phyloP scores from a whole-genome alignment of 2,113 vertebrate genomes.

The Zosterops pallidus region DNA sequence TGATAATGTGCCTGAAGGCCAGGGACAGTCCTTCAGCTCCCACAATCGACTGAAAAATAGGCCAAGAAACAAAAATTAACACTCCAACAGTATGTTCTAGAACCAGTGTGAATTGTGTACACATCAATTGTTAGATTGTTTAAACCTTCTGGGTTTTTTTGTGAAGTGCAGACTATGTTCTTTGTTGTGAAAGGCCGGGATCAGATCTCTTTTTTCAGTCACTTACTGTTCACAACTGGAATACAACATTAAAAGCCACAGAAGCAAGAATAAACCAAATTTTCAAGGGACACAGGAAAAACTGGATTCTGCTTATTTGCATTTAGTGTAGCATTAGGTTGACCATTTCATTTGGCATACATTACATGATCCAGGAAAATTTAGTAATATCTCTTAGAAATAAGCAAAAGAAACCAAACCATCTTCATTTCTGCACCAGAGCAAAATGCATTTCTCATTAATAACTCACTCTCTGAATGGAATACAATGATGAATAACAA shows the following conservation, averaged over 20 bases:
- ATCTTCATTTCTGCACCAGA: not conserved
- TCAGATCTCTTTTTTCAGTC: not conserved
- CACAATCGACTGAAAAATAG: constrained; percentile 83
- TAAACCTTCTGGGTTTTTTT: not conserved
- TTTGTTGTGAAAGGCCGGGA: not conserved
- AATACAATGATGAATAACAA: constrained; percentile 53
- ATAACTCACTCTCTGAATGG: not conserved
- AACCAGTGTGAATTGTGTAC: not conserved
- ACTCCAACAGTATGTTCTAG: not conserved
- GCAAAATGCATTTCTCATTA: constrained; percentile 25
- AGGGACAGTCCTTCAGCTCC: constrained; percentile 96
- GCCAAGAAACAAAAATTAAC: not conserved
- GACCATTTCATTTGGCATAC: not conserved
- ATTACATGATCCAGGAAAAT: constrained; percentile 5
- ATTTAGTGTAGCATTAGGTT: not conserved
- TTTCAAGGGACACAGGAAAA: not conserved
- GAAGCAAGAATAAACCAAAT: not conserved
- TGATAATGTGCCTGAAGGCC: constrained; percentile 96
- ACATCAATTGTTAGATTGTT: not conserved
- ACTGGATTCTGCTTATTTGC: not conserved
- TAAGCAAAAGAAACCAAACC: constrained; percentile 51
- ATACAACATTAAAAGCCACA: not conserved
- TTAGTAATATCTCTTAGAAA: not conserved
- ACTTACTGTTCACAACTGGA: not conserved
- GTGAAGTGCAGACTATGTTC: not conserved